A percentile compares a stretch with the other conserved stretches of the same genome.
These are phyloP conservation scores for Pteronotus mesoamericanus DNA, from an alignment of 2,797 vertebrate genomes.

Conservation along the genomic window DNA sequence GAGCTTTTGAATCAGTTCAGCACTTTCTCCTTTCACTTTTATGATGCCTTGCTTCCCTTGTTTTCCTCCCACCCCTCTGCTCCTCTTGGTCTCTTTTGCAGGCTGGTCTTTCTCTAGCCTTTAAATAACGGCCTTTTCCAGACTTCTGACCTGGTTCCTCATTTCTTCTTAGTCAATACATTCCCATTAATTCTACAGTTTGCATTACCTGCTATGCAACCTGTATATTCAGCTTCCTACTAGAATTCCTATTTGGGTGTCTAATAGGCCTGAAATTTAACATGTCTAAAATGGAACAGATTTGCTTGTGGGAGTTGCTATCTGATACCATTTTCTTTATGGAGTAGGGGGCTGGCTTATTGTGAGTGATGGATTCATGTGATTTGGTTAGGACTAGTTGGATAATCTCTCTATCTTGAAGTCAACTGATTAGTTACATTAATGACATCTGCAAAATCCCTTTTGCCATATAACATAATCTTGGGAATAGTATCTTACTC, in stretches of 20 bases:
- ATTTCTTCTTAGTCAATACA: not conserved
- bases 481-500: not conserved
- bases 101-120: not conserved
- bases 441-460: not conserved
- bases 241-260: not conserved
- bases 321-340: constrained; percentile 11
- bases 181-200: not conserved
- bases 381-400: not conserved
- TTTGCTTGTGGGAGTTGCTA: not conserved
- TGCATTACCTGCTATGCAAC: not conserved
- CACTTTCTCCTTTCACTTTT: not conserved
- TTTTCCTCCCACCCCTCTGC: not conserved
- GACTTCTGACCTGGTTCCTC: not conserved
- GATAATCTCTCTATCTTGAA: constrained; percentile 25
- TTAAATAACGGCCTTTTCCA: not conserved
- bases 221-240: not conserved
- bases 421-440: not conserved
- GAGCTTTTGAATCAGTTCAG: not conserved
- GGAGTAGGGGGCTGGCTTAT: not conserved
- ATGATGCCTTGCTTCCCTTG: not conserved
- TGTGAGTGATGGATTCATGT: not conserved
- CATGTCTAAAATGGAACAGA: not conserved
- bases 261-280: constrained; percentile 3
- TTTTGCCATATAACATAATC: not conserved
- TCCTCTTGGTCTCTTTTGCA: not conserved